Conservation (phyloP, 2,113 vertebrate genomes). For the Aphyosemion australe region DNA sequence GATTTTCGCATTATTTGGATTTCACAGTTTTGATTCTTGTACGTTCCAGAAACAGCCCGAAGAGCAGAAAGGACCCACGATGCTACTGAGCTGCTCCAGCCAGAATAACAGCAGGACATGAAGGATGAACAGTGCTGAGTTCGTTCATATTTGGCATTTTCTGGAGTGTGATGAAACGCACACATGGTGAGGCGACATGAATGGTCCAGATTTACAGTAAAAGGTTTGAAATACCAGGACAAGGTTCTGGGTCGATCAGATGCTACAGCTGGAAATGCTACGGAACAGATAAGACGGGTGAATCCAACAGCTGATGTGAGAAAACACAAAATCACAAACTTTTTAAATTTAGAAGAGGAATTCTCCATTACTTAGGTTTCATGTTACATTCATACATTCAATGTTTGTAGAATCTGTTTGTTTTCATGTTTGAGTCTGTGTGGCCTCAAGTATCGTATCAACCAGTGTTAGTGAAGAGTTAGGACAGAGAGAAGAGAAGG, state of each 20-base stretch:
- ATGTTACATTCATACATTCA: slow-evolving; percentile 2
- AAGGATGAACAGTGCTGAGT: slow-evolving; percentile 73
- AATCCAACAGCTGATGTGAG: slow-evolving; percentile 38
- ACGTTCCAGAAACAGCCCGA: slow-evolving; percentile 48
- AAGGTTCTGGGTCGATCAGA: slow-evolving; percentile 66
- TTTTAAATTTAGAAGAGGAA: background rate
- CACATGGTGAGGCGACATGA: slow-evolving; percentile 71
- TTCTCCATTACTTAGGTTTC: slow-evolving; percentile 14
- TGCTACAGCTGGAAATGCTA: slow-evolving; percentile 84
- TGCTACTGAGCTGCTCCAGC: slow-evolving; percentile 66
- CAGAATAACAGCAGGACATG: slow-evolving; percentile 50
- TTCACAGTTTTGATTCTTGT: slow-evolving; percentile 66
- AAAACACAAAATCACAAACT: slow-evolving; percentile 46
- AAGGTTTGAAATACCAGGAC: slow-evolving; percentile 64
- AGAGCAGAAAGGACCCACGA: slow-evolving; percentile 55
- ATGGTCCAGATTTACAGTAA: slow-evolving; percentile 65
- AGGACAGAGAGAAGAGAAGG: slow-evolving; percentile 31
- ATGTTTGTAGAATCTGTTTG: slow-evolving; percentile 15
- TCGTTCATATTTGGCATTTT: slow-evolving; percentile 72
- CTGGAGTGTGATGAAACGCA: slow-evolving; percentile 68
- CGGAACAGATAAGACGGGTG: slow-evolving; percentile 68
- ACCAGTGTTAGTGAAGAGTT: slow-evolving; percentile 45
- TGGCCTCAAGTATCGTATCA: slow-evolving; percentile 51
- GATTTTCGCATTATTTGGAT: slow-evolving; percentile 19
- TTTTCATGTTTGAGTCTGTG: slow-evolving; percentile 29